A percentile compares a stretch with the other conserved stretches of the same genome.
Evolutionary conservation across 2,888 invertebrate species (phyloP).

Genomic region (Drosophila borealis): DNA sequence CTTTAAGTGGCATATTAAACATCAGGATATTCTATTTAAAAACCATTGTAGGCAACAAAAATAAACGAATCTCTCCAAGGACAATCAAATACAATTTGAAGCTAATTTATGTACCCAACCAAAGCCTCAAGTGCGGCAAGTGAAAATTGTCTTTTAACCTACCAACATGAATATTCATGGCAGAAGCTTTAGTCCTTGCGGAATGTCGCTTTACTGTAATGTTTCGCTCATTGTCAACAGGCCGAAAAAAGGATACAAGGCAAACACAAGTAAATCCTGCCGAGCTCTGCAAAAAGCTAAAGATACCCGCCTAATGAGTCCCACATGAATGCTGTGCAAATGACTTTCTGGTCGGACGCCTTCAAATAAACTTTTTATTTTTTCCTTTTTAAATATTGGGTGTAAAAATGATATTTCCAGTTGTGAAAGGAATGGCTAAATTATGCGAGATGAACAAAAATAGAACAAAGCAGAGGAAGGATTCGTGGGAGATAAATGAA

Average conservation of each 20-base stretch:
- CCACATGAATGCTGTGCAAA: conserved; percentile 65
- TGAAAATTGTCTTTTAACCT: conserved; percentile 36
- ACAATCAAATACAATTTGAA: conserved; percentile 64
- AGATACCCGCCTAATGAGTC: conserved; percentile 61
- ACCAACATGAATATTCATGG: conserved; percentile 68
- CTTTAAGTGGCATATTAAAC: background rate
- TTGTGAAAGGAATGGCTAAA: conserved; percentile 18
- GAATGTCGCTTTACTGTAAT: conserved; percentile 51
- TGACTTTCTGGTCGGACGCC: conserved; percentile 64
- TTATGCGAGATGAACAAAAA: conserved; percentile 37
- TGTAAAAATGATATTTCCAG: conserved; percentile 10
- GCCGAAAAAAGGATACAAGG: conserved; percentile 39
- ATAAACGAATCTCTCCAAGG: conserved; percentile 43
- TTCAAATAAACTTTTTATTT: conserved; percentile 12
- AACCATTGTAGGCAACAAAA: conserved; percentile 27
- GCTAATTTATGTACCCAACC: conserved; percentile 55
- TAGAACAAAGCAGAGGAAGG: background rate
- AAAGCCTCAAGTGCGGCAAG: conserved; percentile 25
- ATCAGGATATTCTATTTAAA: conserved; percentile 10
- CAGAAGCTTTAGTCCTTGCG: conserved; percentile 31
- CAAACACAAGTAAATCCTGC: conserved; percentile 48
- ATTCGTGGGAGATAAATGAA: no score
- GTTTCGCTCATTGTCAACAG: conserved; percentile 57
- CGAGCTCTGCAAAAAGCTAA: conserved; percentile 39
- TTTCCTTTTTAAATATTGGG: conserved; percentile 28